These are phyloP conservation scores for Lycodopsis pacificus DNA, from an alignment of 2,797 vertebrate species.

Conservation along the genomic window DNA sequence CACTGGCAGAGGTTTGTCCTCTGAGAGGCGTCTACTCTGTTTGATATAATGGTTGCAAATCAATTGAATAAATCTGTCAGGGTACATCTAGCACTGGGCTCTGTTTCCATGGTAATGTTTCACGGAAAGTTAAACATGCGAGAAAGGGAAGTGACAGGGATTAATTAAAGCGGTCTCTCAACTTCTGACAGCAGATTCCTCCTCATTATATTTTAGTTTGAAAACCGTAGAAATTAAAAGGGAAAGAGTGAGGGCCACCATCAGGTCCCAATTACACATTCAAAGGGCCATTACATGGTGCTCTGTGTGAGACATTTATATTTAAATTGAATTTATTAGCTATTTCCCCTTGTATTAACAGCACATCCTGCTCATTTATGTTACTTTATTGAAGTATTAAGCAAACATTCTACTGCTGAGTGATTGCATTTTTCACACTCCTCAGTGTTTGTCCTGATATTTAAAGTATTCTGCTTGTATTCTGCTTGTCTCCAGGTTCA, in stretches of 20 bases:
- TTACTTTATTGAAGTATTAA: too few species aligned
- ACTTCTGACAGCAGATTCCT: slow-evolving; percentile 7
- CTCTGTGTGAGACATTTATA: not conserved
- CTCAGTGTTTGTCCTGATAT: too few species aligned
- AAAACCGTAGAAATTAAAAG: slow-evolving; percentile 1
- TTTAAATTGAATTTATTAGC: not conserved
- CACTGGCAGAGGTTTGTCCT: not conserved
- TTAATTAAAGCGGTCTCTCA: slow-evolving; percentile 30
- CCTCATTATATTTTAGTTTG: not conserved
- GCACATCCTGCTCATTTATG: too few species aligned
- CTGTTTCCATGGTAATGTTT: slow-evolving; percentile 59
- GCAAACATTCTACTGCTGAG: too few species aligned
- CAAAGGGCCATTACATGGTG: not conserved
- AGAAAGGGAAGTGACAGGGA: slow-evolving; percentile 28
- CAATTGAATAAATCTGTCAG: not conserved
- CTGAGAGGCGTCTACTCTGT: not conserved
- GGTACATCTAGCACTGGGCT: not conserved
- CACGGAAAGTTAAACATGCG: not conserved
- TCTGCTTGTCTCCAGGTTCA: too few species aligned
- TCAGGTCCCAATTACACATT: not conserved
- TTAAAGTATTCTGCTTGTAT: too few species aligned
- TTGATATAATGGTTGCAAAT: not conserved
- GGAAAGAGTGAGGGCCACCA: not conserved
- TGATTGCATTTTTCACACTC: too few species aligned
- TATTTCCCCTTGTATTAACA: too few species aligned